Evolutionary conservation across 2,113 vertebrate genomes (phyloP), one percentile per base, ranked within the genome.

Genomic region (Synodontis membranacea): DNA sequence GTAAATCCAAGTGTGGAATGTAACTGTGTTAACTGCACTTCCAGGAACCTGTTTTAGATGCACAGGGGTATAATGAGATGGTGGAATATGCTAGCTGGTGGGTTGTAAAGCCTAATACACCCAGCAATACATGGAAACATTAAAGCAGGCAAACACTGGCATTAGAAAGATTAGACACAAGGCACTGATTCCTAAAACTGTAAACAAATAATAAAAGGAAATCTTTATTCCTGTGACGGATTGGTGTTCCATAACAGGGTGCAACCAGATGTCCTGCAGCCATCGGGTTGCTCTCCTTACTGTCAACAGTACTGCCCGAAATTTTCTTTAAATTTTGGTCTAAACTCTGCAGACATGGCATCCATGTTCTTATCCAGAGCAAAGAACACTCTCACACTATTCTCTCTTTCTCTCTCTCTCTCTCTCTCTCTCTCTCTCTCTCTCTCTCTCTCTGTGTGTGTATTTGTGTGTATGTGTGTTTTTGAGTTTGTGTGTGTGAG

Each of bases 1-100:
- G 82, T 89, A 90, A 90, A 89, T 86, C 86, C 64, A n/a, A 23
- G 34, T n/a, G 64, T 74, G 17, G 62, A 79, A 64, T 75, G 80
- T 76, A 21, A 62, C 58, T 31, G n/a, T 14, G 52, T 37, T 42
- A 46, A 83, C 25, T 25, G 83, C 62, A 85, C 17, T 74, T 76
- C 84, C 31, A 56, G 31, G 54, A 80, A 83, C 68, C 72, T 88
- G 75, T 88, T 89, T 84, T 70, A 72, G 58, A 72, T 83, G 62
- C 60, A 48, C 48, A 44, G 12, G 28, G 4, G 25, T 82, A 52
- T 58, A 58, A 56, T 37, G 28, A 23, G 21, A 83, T 39, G 66
- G 56, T 62, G 54, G 86, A 75, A 75, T 64, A 46, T 82, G 54
- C 4, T 60, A 74, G 68, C 44, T 75, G 66, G 21, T 52, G 44